Conservation (phyloP, 2,888 invertebrate genomes). For the Geophilus truncorum region DNA sequence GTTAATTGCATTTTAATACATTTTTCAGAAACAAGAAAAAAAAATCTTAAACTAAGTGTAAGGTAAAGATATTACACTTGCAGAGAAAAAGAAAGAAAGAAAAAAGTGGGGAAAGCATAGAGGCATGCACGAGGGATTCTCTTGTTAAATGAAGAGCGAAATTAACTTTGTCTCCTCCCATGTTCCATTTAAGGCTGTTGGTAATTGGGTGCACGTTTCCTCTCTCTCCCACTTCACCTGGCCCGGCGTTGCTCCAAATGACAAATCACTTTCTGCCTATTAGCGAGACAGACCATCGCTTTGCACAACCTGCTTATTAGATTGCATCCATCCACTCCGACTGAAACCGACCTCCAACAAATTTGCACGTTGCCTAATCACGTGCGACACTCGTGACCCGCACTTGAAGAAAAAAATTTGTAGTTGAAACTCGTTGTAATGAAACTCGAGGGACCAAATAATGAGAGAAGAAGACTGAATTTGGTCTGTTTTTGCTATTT, state of each 20-base stretch:
- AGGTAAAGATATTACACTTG: no score
- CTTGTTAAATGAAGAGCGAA: not conserved
- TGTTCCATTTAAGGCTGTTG: not conserved
- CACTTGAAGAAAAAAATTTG: no score
- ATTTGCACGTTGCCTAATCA: not conserved
- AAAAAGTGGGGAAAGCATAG: no score
- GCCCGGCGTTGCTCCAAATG: not conserved
- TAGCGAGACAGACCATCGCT: not conserved
- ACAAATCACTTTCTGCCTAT: not conserved
- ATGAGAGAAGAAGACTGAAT: no score
- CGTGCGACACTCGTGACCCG: no score
- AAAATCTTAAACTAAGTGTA: no score
- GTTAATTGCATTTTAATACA: no score
- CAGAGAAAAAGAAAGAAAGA: no score
- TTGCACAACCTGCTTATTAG: not conserved
- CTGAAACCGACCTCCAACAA: not conserved
- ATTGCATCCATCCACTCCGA: not conserved
- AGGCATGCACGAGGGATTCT: not conserved
- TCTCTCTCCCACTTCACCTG: not conserved
- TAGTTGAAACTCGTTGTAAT: no score
- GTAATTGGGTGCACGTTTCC: not conserved
- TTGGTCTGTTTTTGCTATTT: no score
- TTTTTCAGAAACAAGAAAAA: no score
- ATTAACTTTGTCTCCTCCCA: not conserved
- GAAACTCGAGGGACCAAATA: no score